phyloP scores from a whole-genome alignment of 2,113 vertebrate species.

The Dolichallabes microphthalmus region DNA sequence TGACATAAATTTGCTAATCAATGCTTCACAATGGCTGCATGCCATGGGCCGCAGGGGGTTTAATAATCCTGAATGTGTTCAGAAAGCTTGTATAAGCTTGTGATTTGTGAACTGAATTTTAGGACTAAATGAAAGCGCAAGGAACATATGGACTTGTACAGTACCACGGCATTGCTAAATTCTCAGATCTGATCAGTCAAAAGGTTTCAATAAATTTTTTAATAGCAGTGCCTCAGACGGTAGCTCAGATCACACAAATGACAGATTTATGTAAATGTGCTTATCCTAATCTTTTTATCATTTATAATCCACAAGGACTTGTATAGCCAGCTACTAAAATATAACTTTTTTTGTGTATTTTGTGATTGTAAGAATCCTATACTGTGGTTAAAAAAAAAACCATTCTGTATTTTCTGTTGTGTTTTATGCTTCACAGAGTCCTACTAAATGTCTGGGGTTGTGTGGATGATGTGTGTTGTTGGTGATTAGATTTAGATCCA shows the following conservation, averaged over 20 bases:
- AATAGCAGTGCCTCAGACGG: neutral
- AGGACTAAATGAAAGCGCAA: neutral
- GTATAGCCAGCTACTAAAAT: neutral
- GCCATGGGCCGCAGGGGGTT: neutral
- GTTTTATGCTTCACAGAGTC: neutral
- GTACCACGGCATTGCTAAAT: neutral
- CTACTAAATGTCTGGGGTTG: neutral
- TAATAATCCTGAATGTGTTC: neutral
- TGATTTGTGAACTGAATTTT: neutral
- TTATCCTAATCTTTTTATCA: neutral
- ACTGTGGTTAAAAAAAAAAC: neutral
- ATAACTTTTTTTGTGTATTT: neutral
- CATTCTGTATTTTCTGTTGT: neutral
- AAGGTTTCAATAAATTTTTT: neutral
- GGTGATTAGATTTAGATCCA: neutral
- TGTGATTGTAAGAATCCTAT: neutral
- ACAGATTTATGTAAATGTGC: neutral
- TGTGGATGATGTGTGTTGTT: neutral
- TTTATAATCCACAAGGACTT: neutral
- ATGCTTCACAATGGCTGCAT: slow-evolving; percentile 3
- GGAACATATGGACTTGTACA: neutral
- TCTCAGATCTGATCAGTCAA: neutral
- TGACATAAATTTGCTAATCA: slow-evolving; percentile 13
- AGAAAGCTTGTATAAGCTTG: neutral
- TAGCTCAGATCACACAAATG: neutral